A percentile compares a stretch with the other conserved stretches of the same genome.
These are phyloP conservation scores for Todiramphus saurophagus DNA, from an alignment of 2,113 vertebrate species.

Conservation along the genomic window DNA sequence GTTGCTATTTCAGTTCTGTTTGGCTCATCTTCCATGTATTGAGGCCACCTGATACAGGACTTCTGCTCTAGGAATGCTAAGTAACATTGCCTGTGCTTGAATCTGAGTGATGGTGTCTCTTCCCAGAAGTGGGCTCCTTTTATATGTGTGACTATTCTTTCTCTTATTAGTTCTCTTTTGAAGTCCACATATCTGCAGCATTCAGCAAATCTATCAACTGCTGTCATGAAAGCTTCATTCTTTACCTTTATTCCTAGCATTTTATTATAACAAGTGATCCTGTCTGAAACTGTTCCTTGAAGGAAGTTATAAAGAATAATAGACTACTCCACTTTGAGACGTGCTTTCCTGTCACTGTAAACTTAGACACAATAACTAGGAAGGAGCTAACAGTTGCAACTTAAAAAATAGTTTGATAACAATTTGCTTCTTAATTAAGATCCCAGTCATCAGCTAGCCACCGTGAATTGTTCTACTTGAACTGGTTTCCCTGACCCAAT, in stretches of 20 bases:
- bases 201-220: background rate
- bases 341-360: background rate
- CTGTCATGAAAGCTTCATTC: constrained; percentile 2
- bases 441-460: background rate
- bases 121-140: background rate
- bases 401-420: background rate
- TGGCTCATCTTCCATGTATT: background rate
- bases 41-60: constrained; percentile 4
- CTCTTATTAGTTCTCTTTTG: constrained; percentile 5
- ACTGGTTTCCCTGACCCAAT: background rate
- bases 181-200: background rate
- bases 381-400: background rate
- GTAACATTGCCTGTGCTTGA: background rate
- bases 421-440: background rate
- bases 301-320: background rate
- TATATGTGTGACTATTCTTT: background rate
- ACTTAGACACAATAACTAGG: background rate
- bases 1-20: constrained; percentile 35
- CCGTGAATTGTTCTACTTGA: background rate
- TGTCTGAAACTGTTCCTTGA: background rate
- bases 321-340: background rate
- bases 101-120: background rate
- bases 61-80: background rate
- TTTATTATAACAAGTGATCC: background rate
- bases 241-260: background rate